Base-by-base conservation (phyloP, 2,888 invertebrate species). In the Camponotus fellah region DNA sequence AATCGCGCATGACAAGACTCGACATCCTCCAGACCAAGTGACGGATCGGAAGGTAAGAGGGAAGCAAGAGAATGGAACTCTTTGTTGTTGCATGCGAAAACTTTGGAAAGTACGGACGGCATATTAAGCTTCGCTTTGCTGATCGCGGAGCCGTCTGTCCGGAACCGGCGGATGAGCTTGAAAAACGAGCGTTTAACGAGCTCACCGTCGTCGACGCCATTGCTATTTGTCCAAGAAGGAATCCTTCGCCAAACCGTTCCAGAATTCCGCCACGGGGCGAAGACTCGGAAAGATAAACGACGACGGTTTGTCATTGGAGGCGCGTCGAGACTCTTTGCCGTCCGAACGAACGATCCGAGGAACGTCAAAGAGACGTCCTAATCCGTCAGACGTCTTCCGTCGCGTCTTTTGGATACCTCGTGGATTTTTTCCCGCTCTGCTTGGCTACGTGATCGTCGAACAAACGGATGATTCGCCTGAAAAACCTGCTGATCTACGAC, bases 1-100 rank as follows among this genome's bases (percentile, higher is more conserved):
- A 87, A 89, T 87, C 86, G 90, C 85, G 80, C 88, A 87, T 88
- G 90, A 88, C 85, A 82, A 88, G 85, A 79, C 46, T 71, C 83
- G 66, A 32, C 66, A 37, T 49, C 53, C 26, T 49, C 49, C n/a
- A 46, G 17, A 40, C n/a, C 40, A 69, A 37, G 40, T 32, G 66
- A 71, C 53, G 62, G 32, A 53, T 26, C 46, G 4, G 26, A 74
- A 43, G 40, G 82, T 66, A 65, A 17, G 56, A 49, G 17, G 56
- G 46, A 74, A 56, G 26, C 26, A 26, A 26, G 26, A 26, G 26
- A 26, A 68, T 75, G 85, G 81, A 85, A 69, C 3, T 49, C 85
- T 85, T 88, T 82, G 86, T 89, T 86, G 49, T 40, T 26, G 62
- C 72, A 40, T 60, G 60, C 74, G 82, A 83, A 43, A 83, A 77